Evolutionary conservation across 2,113 vertebrate species (phyloP), one percentile per base, ranked within the genome.

Genomic region (Tetraodon nigroviridis): DNA sequence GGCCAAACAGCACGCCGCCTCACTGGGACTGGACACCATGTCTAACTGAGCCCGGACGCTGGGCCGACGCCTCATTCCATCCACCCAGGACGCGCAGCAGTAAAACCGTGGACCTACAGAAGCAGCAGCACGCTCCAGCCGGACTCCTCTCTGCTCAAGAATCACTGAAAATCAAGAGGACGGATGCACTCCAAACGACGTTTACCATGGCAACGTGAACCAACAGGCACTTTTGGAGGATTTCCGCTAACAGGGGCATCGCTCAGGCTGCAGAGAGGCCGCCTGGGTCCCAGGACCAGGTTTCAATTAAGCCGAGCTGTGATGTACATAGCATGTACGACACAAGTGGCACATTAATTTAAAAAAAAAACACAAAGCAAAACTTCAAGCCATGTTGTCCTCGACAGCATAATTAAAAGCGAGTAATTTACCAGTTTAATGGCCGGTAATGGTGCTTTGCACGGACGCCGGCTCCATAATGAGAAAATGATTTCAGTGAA

Each of bases 1-100:
- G 74, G 96, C 97, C 40, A 99, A 98, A 80, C 97, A 99, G 81
- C 96, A 99, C 0, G 95, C 96, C 0, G 96, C 96, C 0, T 98
- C 96, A 2, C 90, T 99, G 81, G 97, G 96, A 82, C 92, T 99
- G 37, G 97, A 99, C 84, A 93, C 94, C 0, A 88, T 97, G 80
- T 93, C 96, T 86, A 98, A 97, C 88, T 98, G 91, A 97, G 53
- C 13, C 21, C 62, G 37, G 32, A 60, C 40, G 40, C n/a, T 69
- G 17, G 27, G 46, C 53, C 59, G 4, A 6, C 50, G 17, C 61
- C 22, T 64, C 67, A 60, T 4, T 51, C 19, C 71, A 61, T 59
- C 55, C 2, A 71, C 65, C 20, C 72, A 20, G 66, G 12, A 51
- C 64, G 45, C 13, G 54, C 50, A 62, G 50, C 64, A 75, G 61